Conservation (phyloP, 2,797 vertebrate species). For the Hozukius guyotensis region DNA sequence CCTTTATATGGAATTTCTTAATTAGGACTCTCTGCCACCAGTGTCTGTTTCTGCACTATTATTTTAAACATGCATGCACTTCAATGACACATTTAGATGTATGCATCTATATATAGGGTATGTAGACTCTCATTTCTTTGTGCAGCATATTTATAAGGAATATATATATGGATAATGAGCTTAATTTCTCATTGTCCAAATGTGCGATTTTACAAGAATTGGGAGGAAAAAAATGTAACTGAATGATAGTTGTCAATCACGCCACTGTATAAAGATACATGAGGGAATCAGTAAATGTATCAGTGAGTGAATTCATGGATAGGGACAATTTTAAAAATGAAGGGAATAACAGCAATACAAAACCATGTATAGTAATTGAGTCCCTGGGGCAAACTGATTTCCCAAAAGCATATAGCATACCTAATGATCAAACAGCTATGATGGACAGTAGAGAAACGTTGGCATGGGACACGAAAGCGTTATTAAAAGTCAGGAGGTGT, state of each 20-base stretch:
- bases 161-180: not conserved
- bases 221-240: not conserved
- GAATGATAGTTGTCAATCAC: not conserved
- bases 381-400: conserved; percentile 53
- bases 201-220: not conserved
- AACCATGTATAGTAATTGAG: conserved; percentile 62
- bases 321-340: not conserved
- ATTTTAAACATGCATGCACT: conserved; percentile 46
- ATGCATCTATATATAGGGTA: conserved; percentile 29
- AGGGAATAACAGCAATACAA: conserved; percentile 17
- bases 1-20: conserved; percentile 73
- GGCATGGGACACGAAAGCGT: conserved; percentile 57
- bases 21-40: conserved; percentile 61
- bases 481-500: conserved; percentile 67
- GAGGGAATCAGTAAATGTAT: not conserved
- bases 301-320: not conserved
- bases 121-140: not conserved
- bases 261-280: not conserved
- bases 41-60: conserved; percentile 42
- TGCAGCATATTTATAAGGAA: not conserved
- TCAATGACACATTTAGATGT: conserved; percentile 71
- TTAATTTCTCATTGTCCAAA: not conserved
- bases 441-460: conserved; percentile 58
- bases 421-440: conserved; percentile 51
- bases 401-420: conserved; percentile 48